Evolutionary conservation across 2,888 invertebrate genomes (phyloP), one percentile per base, ranked within the genome.

Genomic region (Mimachlamys varia): DNA sequence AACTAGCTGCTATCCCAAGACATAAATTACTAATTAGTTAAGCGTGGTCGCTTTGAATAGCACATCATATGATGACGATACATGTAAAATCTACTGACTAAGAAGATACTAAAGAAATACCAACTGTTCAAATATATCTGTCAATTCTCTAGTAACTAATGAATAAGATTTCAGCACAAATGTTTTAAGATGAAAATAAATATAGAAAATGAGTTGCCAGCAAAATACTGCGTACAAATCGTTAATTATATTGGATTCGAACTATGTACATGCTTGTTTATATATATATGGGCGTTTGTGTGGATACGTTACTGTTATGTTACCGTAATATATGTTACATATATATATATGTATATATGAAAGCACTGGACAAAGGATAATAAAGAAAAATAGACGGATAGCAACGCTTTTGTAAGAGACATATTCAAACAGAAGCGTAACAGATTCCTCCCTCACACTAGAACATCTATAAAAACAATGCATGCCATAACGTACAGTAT

Each of bases 381-480:
- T 27, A 33, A 76, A 33, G 27, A 76, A 76, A 13, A 19, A 58
- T 33, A 76, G 76, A 76, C 76, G 27, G 27, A 76, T 33, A 76
- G 76, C 76, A 76, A 27, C 33, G 5, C 33, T 76, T 76, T 33
- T 22, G 33, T 76, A 1, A 76, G 76, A 1, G 3, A 76, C 12
- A 27, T 33, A 12, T 33, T 33, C 10, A 3, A 22, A n/a, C 53
- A 33, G 27, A 76, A 76, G 76, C 76, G 27, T 27, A 76, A 76
- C 76, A 76, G 76, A 76, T 33, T 76, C 76, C 76, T 76, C 76
- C 76, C 76, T 76, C 76, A 76, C 76, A 76, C 76, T 27, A 76
- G 13, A 33, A 33, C 12, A 76, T 1, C 27, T 33, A 76, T 3
- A 76, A 76, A 27, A 33, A 76, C 7, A 15, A 22, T 27, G 27